Percentiles rank a stretch among this genome's conserved stretches.
Evolutionary conservation across 2,888 invertebrate species (phyloP).

Genomic region (Netelia virgata): DNA sequence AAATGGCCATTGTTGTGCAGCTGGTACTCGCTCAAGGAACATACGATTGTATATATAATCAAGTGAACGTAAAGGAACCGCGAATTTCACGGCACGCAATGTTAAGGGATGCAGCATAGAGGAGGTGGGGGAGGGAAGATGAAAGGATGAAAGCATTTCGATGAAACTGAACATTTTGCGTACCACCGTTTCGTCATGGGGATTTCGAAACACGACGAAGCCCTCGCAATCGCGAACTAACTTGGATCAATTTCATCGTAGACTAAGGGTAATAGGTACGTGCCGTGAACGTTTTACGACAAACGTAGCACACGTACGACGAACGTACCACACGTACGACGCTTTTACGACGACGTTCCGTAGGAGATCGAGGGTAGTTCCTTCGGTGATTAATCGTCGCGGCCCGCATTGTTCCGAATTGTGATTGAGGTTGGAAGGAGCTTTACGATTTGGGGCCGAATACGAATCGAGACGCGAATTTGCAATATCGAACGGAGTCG

Average conservation of each 20-base stretch:
- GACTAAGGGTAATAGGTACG: neutral
- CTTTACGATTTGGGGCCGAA: neutral
- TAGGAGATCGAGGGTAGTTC: conserved; percentile 1
- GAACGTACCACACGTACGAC: neutral
- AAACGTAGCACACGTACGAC: neutral
- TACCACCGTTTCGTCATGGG: no score
- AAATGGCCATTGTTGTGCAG: conserved; percentile 44
- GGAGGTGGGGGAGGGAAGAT: neutral
- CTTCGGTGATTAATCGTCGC: conserved; percentile 28
- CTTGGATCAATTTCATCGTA: conserved; percentile 5
- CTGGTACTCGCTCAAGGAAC: conserved; percentile 7
- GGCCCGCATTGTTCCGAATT: neutral
- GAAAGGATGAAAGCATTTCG: neutral
- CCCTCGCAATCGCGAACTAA: neutral
- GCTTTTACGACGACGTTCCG: conserved; percentile 11
- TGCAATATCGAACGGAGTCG: neutral
- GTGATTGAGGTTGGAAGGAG: neutral
- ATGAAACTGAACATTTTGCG: neutral
- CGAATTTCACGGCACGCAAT: no score
- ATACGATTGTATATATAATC: conserved; percentile 6
- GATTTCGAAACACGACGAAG: no score
- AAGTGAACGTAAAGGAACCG: no score
- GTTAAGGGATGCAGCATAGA: neutral
- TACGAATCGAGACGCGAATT: neutral
- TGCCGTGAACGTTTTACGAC: neutral